Evolutionary conservation across 2,113 vertebrate species (phyloP).

Genomic region (Mormyrus lacerda): DNA sequence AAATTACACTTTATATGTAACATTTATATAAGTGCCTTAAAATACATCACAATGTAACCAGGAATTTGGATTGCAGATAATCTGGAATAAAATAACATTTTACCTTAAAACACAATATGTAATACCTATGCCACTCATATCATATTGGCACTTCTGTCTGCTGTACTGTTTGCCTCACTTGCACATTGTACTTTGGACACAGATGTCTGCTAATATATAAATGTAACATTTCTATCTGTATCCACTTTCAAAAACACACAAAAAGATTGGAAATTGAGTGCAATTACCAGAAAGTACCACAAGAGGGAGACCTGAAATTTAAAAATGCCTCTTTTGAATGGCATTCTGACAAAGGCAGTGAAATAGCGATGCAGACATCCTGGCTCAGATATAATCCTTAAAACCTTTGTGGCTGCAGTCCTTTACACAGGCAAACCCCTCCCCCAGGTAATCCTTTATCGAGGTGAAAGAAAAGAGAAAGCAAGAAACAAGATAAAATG

Average conservation of each 20-base stretch:
- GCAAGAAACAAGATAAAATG: not conserved
- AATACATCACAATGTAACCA: not conserved
- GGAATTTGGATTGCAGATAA: not conserved
- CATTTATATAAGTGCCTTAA: not conserved
- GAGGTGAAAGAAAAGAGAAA: not conserved
- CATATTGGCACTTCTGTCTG: not conserved
- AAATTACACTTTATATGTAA: no score
- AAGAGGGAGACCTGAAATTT: not conserved
- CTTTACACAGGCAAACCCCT: not conserved
- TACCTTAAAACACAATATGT: not conserved
- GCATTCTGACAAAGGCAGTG: not conserved
- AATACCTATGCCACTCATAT: not conserved
- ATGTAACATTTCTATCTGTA: not conserved
- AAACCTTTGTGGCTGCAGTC: constrained; percentile 2
- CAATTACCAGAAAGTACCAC: not conserved
- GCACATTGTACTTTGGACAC: not conserved
- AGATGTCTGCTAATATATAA: not conserved
- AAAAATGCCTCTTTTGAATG: not conserved
- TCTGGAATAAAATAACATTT: not conserved
- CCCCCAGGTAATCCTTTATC: constrained; percentile 6
- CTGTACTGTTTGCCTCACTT: not conserved
- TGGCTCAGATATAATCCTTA: constrained; percentile 11
- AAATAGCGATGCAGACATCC: not conserved
- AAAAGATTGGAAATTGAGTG: not conserved
- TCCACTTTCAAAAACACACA: not conserved